Conservation (phyloP, 1,140 invertebrate genomes). For the Samia ricini region DNA sequence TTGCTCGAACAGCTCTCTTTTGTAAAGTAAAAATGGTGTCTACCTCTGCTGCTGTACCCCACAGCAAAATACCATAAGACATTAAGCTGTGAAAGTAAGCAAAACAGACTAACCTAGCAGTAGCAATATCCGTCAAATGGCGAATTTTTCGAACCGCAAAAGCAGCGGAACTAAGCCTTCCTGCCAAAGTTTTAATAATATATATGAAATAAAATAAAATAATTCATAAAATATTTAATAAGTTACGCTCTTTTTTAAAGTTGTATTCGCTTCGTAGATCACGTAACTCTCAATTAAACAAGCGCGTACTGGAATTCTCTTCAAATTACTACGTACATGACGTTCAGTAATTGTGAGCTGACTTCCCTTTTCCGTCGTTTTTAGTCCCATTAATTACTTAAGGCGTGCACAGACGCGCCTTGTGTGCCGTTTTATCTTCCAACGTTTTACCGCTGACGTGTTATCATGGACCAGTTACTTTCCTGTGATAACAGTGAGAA, state of each 20-base stretch:
- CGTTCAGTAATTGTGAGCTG: conserved; percentile 2
- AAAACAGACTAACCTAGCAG: too few relatives aligned
- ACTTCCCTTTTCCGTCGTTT: conserved; percentile 7
- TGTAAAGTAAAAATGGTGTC: too few relatives aligned
- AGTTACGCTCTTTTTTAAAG: background rate
- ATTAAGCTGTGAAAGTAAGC: too few relatives aligned
- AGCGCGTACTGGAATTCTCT: background rate
- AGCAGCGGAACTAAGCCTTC: too few relatives aligned
- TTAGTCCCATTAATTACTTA: conserved; percentile 13
- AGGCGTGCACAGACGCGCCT: background rate
- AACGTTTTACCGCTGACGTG: conserved; percentile 4
- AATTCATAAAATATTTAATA: background rate
- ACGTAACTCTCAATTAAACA: background rate
- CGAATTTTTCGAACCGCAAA: too few relatives aligned
- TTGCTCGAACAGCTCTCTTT: too few relatives aligned
- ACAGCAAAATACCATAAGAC: too few relatives aligned
- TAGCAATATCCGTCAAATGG: too few relatives aligned
- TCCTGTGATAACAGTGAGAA: conserved; percentile 1
- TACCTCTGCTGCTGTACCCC: too few relatives aligned
- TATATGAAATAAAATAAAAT: background rate
- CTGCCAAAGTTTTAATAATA: too few relatives aligned
- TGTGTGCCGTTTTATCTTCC: conserved; percentile 6
- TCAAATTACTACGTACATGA: conserved; percentile 12
- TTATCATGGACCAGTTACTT: conserved; percentile 2
- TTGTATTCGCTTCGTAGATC: background rate